These are phyloP conservation scores for Meta bourneti DNA, from an alignment of 2,888 invertebrate species.

Conservation along the genomic window DNA sequence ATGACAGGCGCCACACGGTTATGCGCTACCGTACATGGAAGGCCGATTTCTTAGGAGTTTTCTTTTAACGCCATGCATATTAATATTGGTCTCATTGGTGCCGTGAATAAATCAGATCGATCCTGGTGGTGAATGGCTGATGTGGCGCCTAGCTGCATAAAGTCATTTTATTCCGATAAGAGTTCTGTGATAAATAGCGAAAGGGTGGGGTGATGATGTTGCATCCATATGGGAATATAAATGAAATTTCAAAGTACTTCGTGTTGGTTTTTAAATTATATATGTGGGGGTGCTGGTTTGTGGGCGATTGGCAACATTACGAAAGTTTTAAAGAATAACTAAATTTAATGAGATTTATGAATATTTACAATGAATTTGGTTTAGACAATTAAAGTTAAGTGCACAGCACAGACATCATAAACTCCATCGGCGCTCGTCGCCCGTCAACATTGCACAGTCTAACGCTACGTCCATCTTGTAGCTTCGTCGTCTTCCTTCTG, in stretches of 20 bases:
- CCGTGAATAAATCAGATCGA: neutral
- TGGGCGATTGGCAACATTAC: no score
- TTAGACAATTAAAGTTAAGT: no score
- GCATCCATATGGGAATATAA: neutral
- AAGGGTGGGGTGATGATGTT: neutral
- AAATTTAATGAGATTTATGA: no score
- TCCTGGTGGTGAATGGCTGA: neutral
- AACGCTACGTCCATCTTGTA: no score
- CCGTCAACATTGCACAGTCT: no score
- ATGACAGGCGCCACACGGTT: constrained; percentile 4
- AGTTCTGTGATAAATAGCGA: neutral
- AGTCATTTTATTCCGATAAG: neutral
- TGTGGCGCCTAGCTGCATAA: neutral
- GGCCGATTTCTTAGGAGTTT: neutral
- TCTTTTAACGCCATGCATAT: neutral
- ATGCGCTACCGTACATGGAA: neutral
- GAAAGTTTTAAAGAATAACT: no score
- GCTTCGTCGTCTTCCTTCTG: no score
- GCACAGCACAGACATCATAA: no score
- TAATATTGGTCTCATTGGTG: neutral
- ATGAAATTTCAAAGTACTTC: neutral
- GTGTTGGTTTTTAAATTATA: no score
- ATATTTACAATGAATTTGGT: no score
- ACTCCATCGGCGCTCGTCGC: no score
- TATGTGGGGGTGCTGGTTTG: no score